Evolutionary conservation across 1,140 invertebrate genomes (phyloP), one percentile per base, ranked within the genome.

Genomic region (Potamilus streckersoni): DNA sequence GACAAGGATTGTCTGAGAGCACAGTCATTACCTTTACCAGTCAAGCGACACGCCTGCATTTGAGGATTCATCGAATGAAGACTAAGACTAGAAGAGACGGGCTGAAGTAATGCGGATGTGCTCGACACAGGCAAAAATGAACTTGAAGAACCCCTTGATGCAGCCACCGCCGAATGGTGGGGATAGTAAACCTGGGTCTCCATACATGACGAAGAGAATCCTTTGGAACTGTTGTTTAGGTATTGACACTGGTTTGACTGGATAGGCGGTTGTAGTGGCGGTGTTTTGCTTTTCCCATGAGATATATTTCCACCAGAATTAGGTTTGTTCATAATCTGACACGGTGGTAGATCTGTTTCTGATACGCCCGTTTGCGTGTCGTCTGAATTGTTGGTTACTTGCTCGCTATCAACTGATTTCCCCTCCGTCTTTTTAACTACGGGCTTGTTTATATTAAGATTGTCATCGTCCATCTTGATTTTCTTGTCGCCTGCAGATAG

Each of bases 91-190:
- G 81, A 81, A 8, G 81, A 79, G 17, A 77, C 80, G 27, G 76
- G 76, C 59, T 80, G 81, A 19, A 83, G 71, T 27, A 84, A 65
- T 58, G 66, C 56, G 56, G 67, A 69, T 49, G 83, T 76, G 15
- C 80, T 79, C 6, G 85, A 82, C 19, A 84, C 84, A 15, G 85
- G 84, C 38, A 86, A 76, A 69, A 85, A 86, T 11, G 83, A 80
- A 27, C 80, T 79, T 14, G 73, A 69, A 17, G 81, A 76, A 49
- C 80, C 76, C 49, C 60, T 76, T 23, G 76, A 64, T 55, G 82
- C 72, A 65, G 82, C 83, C 16, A 81, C 79, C 15, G 81, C 75
- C 11, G 83, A 77, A 68, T 85, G 84, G 71, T 86, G 85, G 1
- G 84, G 80, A 59, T 84, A 86, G 68, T 86, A 86, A 23, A 82